phyloP scores from a whole-genome alignment of 2,113 vertebrate species.

The Agelaius tricolor region DNA sequence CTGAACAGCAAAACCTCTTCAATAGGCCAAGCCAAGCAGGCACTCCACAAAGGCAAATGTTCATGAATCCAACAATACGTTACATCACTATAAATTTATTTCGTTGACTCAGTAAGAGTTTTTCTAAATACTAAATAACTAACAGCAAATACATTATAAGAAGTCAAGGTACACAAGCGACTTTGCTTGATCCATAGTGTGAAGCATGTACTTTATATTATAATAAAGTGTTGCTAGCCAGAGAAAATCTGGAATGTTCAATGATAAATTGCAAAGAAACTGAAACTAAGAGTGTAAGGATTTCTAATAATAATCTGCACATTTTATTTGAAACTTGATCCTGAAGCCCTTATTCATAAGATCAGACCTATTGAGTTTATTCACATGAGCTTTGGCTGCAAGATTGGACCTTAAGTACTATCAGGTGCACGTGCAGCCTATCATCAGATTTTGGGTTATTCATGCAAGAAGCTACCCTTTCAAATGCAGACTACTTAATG shows the following conservation, averaged over 20 bases:
- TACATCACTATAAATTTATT: neutral
- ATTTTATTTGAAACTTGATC: constrained; percentile 67
- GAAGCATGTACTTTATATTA: neutral
- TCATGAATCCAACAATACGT: rapidly evolving
- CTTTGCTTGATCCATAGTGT: neutral
- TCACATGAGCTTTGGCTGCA: constrained; percentile 64
- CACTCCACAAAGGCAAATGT: neutral
- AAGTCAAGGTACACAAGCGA: neutral
- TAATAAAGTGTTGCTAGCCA: neutral
- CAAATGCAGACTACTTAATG: constrained; percentile 69
- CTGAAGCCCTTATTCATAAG: constrained; percentile 61
- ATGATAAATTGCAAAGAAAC: constrained; percentile 31
- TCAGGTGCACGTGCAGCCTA: constrained; percentile 67
- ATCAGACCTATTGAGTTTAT: constrained; percentile 70
- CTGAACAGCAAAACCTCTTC: neutral
- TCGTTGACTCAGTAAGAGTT: neutral
- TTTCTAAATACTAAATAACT: neutral
- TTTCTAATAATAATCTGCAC: constrained; percentile 55
- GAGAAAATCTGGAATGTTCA: neutral
- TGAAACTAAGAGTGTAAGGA: constrained; percentile 29
- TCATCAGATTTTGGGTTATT: constrained; percentile 70
- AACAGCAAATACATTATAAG: neutral
- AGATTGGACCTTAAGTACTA: constrained; percentile 71
- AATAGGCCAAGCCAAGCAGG: neutral
- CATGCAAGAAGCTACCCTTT: constrained; percentile 65